Base-by-base conservation (phyloP, 1,140 invertebrate species). In the Nebria ingens region DNA sequence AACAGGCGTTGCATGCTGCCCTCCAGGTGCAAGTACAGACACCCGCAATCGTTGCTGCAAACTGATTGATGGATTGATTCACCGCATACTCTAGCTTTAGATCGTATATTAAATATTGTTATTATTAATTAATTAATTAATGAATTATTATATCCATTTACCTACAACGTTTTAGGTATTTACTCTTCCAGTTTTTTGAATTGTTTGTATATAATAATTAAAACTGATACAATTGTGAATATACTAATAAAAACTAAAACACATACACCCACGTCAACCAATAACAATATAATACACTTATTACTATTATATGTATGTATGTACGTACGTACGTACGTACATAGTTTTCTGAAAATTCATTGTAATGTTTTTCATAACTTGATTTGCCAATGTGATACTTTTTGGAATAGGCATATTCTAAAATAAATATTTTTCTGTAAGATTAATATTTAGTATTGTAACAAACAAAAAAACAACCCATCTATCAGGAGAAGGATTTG, bases 1-100 rank as follows among this genome's bases (percentile, higher is more conserved):
- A 92, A 68, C 80, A 85, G 66, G 88, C 87, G 17, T 72, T 96
- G 57, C 83, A 88, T 66, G 73, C 83, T 56, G 86, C 86, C 61
- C 69, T 84, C 17, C 25, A 29, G 54, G n/a, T n/a, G n/a, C n/a
- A n/a, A n/a, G n/a, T n/a, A n/a, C 62, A 68, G 58, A 61, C 67
- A 49, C 51, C 61, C 25, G 34, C 53, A 11, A 17, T 45, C 40
- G 40, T 45, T 17, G 17, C 40, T n/a, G n/a, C n/a, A n/a, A n/a
- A n/a, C n/a, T n/a, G n/a, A n/a, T n/a, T n/a, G n/a, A n/a, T n/a
- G n/a, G n/a, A n/a, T n/a, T 45, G 17, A 45, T 45, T 45, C 3
- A 45, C 6, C 25, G n/a, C 6, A 34, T 34, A 34, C n/a, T n/a
- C 25, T 34, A 34, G 25, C 25, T 34, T 34, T 6, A 34, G 25